Evolutionary conservation across 2,888 invertebrate genomes (phyloP).

Genomic region (Oxyteleia sp.): DNA sequence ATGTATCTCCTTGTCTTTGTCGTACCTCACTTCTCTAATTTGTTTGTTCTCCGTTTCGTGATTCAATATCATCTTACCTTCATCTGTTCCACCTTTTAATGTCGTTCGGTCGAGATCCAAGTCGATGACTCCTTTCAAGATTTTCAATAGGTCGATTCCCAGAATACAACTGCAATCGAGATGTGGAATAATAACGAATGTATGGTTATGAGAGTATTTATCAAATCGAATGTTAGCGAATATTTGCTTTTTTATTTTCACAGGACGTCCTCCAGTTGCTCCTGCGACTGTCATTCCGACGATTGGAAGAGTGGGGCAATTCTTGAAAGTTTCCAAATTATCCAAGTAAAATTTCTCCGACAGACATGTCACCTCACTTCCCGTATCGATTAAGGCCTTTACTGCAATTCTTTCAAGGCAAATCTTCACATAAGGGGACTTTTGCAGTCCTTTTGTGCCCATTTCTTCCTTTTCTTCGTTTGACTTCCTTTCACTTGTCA

Average conservation of each 20-base stretch:
- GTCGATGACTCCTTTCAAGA: not conserved
- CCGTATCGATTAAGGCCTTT: conserved; percentile 9
- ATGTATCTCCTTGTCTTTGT: too few relatives aligned
- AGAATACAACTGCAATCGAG: conserved; percentile 1
- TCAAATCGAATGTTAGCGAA: too few relatives aligned
- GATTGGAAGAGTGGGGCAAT: conserved; percentile 1
- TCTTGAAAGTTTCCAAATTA: not conserved
- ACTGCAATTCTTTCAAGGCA: too few relatives aligned
- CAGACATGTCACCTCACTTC: conserved; percentile 12
- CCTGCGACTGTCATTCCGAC: not conserved
- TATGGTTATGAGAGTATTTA: not conserved
- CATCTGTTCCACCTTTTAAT: not conserved
- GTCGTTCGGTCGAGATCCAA: not conserved
- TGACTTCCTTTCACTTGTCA: too few relatives aligned
- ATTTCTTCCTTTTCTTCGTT: too few relatives aligned
- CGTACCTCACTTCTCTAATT: too few relatives aligned
- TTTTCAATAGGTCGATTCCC: not conserved
- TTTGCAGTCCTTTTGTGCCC: too few relatives aligned
- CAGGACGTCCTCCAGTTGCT: conserved; percentile 14
- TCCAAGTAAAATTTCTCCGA: not conserved
- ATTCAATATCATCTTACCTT: too few relatives aligned
- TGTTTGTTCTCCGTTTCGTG: not conserved
- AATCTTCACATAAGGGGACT: too few relatives aligned
- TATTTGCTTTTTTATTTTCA: conserved; percentile 15
- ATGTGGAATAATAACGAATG: not conserved